Evolutionary conservation across 2,797 vertebrate species (phyloP).

Genomic region (Arremon brunneinucha): DNA sequence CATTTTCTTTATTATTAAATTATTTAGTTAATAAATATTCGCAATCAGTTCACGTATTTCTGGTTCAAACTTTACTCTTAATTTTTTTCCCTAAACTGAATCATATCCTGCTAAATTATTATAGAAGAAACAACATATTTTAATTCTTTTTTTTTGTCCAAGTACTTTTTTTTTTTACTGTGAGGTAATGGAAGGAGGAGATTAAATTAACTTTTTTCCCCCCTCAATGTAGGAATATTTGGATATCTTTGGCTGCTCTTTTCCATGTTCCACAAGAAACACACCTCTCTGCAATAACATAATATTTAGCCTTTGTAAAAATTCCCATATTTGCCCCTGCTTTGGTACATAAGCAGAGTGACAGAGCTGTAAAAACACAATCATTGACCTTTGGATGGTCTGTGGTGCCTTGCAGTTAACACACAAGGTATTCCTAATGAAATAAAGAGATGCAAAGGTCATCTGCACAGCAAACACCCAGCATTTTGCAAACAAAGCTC

Average conservation of each 20-base stretch:
- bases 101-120: constrained; percentile 3
- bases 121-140: constrained; percentile 30
- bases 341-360: not conserved
- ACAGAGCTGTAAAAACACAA: constrained; percentile 26
- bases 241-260: not conserved
- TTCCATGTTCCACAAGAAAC: not conserved
- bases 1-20: constrained; percentile 86
- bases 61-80: constrained; percentile 65
- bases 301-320: constrained; percentile 11
- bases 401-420: not conserved
- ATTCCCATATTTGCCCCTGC: not conserved
- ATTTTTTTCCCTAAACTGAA: constrained; percentile 41
- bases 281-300: not conserved
- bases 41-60: constrained; percentile 72
- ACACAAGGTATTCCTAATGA: constrained; percentile 18
- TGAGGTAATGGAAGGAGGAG: not conserved
- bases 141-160: not conserved
- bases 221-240: not conserved
- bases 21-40: constrained; percentile 85
- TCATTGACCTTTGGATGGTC: constrained; percentile 49
- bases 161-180: constrained; percentile 2
- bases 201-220: not conserved
- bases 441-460: constrained; percentile 48
- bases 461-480: constrained; percentile 39
- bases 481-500: constrained; percentile 43